Evolutionary conservation across 2,888 invertebrate genomes (phyloP), one percentile per base, ranked within the genome.

Genomic region (Bombyx huttoni): DNA sequence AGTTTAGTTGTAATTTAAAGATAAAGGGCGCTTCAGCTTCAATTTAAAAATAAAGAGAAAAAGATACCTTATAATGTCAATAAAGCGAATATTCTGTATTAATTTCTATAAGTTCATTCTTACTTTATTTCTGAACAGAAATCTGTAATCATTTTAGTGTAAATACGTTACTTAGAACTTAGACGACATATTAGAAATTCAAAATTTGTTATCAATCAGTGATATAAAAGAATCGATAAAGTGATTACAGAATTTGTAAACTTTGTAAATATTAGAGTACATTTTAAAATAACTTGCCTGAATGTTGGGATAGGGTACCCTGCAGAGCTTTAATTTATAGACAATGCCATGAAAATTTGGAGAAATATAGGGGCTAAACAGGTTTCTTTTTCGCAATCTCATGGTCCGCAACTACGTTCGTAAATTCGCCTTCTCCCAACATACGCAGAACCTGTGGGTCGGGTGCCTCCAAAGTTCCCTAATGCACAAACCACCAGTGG

Each of bases 221-320:
- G 51, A 34, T 40, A 13, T 13, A 47, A 46, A 46, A 24, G 24
- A 45, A 49, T 49, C 52, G n/a, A 55, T 40, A 40, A 40, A 40
- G 12, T 40, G 40, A 40, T 40, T 56, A 56, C 56, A 56, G 53
- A 59, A 54, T 55, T 53, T 48, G 53, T 46, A n/a, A 64, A 67
- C 58, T 58, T 67, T 70, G 64, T 55, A 67, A 56, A 70, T 51
- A 54, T 78, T 77, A 80, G 71, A 46, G 70, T 64, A 64, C 62
- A 24, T 66, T 40, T 56, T 58, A 50, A 55, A 62, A 62, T 63
- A 75, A 81, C 84, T 92, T 94, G 95, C 96, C 96, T 96, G 96
- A 96, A 96, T 96, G 96, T 96, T 96, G 96, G 96, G 96, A 96
- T 96, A 96, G 96, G 96, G 96, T 96, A 95, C 95, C 95, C 95